Conservation (phyloP, 2,797 vertebrate species). For the Caiman crocodilus region DNA sequence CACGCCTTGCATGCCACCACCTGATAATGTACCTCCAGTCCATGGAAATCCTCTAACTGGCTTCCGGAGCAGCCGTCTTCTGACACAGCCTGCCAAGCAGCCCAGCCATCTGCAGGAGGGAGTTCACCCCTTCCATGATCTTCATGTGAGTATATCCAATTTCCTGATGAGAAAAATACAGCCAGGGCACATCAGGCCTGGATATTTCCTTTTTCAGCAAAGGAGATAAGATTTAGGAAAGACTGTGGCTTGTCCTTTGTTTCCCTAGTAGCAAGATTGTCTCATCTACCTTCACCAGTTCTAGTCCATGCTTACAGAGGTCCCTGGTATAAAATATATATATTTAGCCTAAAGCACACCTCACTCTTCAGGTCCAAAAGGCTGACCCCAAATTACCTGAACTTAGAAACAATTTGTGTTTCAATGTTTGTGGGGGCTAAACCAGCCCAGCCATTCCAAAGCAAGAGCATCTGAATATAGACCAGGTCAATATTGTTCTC, state of each 20-base stretch:
- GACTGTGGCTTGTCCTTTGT: neutral
- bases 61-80: constrained; percentile 87
- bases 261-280: neutral
- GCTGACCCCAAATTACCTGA: fast-evolving
- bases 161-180: constrained; percentile 82
- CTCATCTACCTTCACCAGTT: neutral
- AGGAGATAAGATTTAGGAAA: neutral
- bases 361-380: neutral
- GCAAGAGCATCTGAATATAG: neutral
- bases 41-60: constrained; percentile 62
- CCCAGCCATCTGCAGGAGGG: constrained; percentile 94
- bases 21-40: fast-evolving
- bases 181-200: neutral
- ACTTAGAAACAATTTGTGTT: neutral
- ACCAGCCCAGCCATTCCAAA: neutral
- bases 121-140: constrained; percentile 93
- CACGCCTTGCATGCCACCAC: neutral
- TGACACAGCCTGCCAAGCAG: constrained; percentile 93
- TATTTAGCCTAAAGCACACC: neutral
- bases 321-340: neutral
- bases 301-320: neutral
- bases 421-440: neutral
- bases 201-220: neutral
- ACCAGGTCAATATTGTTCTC: neutral
- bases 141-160: constrained; percentile 98